phyloP scores from a whole-genome alignment of 2,797 vertebrate genomes.

The Pterois miles region DNA sequence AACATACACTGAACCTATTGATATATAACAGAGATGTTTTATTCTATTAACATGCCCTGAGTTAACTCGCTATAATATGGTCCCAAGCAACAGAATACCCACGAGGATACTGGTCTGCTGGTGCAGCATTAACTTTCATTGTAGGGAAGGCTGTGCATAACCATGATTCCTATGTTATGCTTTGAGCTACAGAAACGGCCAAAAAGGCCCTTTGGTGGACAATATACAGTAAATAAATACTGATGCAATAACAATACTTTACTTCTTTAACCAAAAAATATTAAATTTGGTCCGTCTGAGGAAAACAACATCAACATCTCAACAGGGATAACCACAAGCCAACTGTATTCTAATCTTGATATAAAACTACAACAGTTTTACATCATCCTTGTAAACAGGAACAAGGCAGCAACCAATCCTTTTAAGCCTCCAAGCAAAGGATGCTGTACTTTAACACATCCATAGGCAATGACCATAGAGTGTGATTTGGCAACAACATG shows the following conservation, averaged over 20 bases:
- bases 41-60: constrained; percentile 65
- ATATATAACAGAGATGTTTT: constrained; percentile 38
- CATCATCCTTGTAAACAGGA: constrained; percentile 13
- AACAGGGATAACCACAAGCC: constrained; percentile 31
- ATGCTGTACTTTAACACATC: constrained; percentile 27
- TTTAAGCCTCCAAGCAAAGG: constrained; percentile 24
- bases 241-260: constrained; percentile 44
- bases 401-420: constrained; percentile 45
- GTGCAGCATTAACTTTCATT: constrained; percentile 37
- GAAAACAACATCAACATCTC: constrained; percentile 41
- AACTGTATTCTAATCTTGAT: constrained; percentile 6
- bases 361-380: constrained; percentile 23
- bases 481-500: constrained; percentile 52
- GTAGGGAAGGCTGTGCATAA: constrained; percentile 37
- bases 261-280: constrained; percentile 8
- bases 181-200: constrained; percentile 51
- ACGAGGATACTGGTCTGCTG: constrained; percentile 27
- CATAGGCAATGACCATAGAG: constrained; percentile 18
- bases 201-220: constrained; percentile 3
- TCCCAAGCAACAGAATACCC: constrained; percentile 45
- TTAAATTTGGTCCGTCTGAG: constrained; percentile 49
- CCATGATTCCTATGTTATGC: constrained; percentile 27
- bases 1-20: constrained; percentile 36
- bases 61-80: constrained; percentile 46
- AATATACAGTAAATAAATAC: constrained; percentile 43